Conservation (phyloP, 2,113 vertebrate genomes). For the Myotis lucifugus region DNA sequence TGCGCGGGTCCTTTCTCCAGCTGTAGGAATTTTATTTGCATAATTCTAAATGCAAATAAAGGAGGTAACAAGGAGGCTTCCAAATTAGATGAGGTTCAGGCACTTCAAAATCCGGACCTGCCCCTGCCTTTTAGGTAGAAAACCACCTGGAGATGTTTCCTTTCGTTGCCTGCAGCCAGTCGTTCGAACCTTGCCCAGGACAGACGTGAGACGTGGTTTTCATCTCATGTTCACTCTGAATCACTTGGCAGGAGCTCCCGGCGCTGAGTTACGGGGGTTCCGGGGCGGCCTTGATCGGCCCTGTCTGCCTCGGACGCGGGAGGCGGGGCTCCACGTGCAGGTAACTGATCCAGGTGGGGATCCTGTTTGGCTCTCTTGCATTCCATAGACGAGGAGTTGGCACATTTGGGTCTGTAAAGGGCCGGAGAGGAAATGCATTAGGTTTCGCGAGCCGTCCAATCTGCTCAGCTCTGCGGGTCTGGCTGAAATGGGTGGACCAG, state of each 20-base stretch:
- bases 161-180: background rate
- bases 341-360: background rate
- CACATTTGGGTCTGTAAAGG: background rate
- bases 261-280: background rate
- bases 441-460: background rate
- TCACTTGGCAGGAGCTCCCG: background rate
- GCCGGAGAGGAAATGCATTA: background rate
- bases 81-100: background rate
- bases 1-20: too few relatives aligned
- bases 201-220: accelerated
- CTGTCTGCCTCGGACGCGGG: background rate
- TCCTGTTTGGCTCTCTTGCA: background rate
- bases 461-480: background rate
- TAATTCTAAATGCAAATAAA: background rate
- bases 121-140: background rate
- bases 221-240: background rate
- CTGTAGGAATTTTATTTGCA: background rate
- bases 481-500: background rate
- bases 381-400: background rate
- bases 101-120: background rate
- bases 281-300: background rate
- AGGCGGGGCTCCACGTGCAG: background rate
- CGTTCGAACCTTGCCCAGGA: background rate
- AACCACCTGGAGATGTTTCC: background rate
- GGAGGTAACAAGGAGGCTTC: background rate